These are phyloP conservation scores for Microtus obscurus DNA, from an alignment of 2,797 vertebrate genomes.

Conservation along the genomic window DNA sequence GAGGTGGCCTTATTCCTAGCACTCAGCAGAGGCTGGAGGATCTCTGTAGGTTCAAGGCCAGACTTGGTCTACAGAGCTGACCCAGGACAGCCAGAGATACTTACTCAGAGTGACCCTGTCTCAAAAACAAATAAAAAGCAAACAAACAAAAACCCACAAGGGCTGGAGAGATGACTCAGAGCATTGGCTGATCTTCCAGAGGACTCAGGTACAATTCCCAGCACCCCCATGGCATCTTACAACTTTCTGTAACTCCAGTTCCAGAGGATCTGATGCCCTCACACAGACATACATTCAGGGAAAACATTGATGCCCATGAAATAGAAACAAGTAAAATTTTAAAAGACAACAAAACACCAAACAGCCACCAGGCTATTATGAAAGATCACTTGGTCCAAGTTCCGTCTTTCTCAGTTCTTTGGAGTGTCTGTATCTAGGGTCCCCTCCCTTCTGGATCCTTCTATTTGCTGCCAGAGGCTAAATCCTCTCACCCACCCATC, in stretches of 20 bases:
- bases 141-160: neutral
- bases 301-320: neutral
- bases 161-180: neutral
- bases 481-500: neutral
- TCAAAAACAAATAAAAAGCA: neutral
- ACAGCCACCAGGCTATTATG: neutral
- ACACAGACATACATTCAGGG: neutral
- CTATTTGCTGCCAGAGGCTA: neutral
- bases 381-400: neutral
- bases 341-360: neutral
- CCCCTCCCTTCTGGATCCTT: neutral
- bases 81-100: neutral
- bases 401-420: neutral
- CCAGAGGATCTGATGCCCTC: neutral
- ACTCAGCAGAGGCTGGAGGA: neutral
- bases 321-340: neutral
- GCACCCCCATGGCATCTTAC: neutral
- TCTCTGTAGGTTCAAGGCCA: neutral
- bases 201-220: neutral
- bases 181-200: neutral
- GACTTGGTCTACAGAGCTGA: neutral
- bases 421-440: neutral
- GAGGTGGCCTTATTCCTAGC: neutral
- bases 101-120: neutral
- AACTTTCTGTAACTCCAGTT: neutral